These are phyloP conservation scores for Leptopilina syphax DNA, from an alignment of 2,888 invertebrate species.

Conservation along the genomic window DNA sequence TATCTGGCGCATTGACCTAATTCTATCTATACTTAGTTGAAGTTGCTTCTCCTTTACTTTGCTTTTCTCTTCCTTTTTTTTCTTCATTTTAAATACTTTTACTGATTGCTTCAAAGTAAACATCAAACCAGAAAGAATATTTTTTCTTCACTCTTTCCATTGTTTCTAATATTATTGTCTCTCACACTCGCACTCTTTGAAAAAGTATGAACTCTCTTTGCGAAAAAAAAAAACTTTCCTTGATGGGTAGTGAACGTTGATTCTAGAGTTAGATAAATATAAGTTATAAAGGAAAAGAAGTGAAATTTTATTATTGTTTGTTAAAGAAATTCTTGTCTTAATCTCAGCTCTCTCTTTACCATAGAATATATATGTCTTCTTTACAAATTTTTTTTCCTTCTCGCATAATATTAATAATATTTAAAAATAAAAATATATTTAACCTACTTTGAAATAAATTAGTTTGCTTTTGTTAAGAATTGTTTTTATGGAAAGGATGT, in stretches of 20 bases:
- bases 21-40: not conserved
- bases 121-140: not conserved
- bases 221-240: conserved; percentile 15
- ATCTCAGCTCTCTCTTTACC: not conserved
- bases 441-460: no score
- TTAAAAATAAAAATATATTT: no score
- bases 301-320: conserved; percentile 17
- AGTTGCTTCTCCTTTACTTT: conserved; percentile 15
- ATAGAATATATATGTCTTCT: not conserved
- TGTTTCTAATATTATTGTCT: not conserved
- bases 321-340: conserved; percentile 2
- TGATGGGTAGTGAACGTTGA: not conserved
- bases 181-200: not conserved
- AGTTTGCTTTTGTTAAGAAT: no score
- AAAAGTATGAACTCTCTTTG: not conserved
- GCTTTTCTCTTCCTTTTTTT: no score
- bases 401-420: no score
- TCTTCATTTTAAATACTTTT: not conserved
- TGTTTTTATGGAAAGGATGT: no score
- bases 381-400: not conserved
- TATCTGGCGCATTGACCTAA: conserved; percentile 34
- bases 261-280: conserved; percentile 19
- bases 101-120: conserved; percentile 16
- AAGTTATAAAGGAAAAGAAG: conserved; percentile 8
- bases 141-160: not conserved